Percentiles rank a stretch among this genome's conserved stretches.
Conservation (phyloP, 2,888 invertebrate species). For the Epirrhoe alternata region DNA sequence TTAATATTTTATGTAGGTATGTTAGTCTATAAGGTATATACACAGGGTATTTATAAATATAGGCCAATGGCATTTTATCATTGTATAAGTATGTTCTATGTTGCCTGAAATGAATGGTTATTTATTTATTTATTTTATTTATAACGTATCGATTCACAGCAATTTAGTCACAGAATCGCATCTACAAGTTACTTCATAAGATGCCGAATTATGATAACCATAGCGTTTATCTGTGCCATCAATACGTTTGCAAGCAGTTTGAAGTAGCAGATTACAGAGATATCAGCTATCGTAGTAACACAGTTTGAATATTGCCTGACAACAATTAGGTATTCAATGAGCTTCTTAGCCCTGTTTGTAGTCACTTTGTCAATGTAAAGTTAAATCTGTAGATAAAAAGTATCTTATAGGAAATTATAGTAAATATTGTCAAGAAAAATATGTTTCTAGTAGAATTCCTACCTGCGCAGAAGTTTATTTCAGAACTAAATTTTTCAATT, state of each 20-base stretch:
- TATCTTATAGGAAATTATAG: not conserved
- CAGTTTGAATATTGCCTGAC: not conserved
- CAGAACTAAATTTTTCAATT: not conserved
- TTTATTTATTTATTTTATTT: too few relatives aligned
- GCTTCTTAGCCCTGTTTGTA: not conserved
- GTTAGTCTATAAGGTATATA: too few relatives aligned
- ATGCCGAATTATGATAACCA: not conserved
- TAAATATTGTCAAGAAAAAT: not conserved
- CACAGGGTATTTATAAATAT: too few relatives aligned
- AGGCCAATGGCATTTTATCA: too few relatives aligned
- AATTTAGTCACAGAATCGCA: not conserved
- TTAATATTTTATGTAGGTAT: too few relatives aligned
- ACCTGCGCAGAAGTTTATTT: not conserved
- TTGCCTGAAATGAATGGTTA: too few relatives aligned
- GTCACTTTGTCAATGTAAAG: not conserved
- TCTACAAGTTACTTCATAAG: not conserved
- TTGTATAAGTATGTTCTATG: too few relatives aligned
- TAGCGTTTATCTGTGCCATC: constrained; percentile 1
- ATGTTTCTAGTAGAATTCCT: not conserved
- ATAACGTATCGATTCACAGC: too few relatives aligned
- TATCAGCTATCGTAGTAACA: constrained; percentile 13
- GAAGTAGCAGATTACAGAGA: constrained; percentile 21
- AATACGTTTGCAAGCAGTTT: constrained; percentile 10
- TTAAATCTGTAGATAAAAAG: not conserved
- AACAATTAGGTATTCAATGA: constrained; percentile 1